phyloP scores from a whole-genome alignment of 1,140 invertebrate species.

The Lycorma delicatula region DNA sequence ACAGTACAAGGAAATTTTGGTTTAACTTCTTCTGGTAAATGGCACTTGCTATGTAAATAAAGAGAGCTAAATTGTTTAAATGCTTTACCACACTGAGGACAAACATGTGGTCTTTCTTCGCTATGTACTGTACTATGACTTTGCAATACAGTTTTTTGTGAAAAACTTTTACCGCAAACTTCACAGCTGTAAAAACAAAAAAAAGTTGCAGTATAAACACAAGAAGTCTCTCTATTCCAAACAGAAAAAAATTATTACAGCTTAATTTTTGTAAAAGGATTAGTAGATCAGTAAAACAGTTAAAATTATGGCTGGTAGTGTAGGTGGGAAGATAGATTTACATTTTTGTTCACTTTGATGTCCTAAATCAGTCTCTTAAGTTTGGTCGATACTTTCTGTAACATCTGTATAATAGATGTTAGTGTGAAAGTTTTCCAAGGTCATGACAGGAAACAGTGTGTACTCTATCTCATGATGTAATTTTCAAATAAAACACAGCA shows the following conservation, averaged over 20 bases:
- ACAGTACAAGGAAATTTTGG: slow-evolving; percentile 37
- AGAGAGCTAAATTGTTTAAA: slow-evolving; percentile 34
- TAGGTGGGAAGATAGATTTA: neutral
- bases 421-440: no score
- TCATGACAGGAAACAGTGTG: no score
- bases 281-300: neutral
- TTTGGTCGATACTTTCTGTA: no score
- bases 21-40: slow-evolving; percentile 28
- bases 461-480: no score
- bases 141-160: slow-evolving; percentile 29
- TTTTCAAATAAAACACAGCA: no score
- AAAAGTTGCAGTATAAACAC: slow-evolving; percentile 1
- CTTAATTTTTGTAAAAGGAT: neutral
- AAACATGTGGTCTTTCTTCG: slow-evolving; percentile 20
- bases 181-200: slow-evolving; percentile 28
- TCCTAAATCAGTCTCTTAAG: neutral
- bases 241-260: neutral
- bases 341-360: neutral
- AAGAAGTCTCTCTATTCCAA: neutral
- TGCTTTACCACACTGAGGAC: slow-evolving; percentile 37
- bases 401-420: no score
- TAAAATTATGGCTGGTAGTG: neutral
- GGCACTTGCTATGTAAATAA: slow-evolving; percentile 27
- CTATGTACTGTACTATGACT: slow-evolving; percentile 26
- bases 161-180: slow-evolving; percentile 31